Conservation (phyloP, 2,888 invertebrate genomes). For the Cerceris rybyensis region DNA sequence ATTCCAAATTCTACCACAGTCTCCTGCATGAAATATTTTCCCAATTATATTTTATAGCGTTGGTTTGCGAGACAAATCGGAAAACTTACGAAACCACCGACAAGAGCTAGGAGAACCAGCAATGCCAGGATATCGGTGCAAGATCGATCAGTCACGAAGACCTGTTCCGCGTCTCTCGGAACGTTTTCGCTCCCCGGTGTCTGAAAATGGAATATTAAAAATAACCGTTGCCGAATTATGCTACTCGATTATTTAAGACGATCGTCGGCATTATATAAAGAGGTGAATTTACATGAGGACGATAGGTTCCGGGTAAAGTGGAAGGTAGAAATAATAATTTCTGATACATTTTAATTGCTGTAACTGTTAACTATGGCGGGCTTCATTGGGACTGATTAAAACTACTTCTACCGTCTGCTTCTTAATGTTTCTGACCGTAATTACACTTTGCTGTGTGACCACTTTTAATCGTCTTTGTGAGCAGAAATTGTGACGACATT, state of each 20-base stretch:
- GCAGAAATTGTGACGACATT: no score
- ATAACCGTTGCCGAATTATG: background rate
- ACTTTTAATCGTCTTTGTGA: no score
- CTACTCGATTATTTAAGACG: no score
- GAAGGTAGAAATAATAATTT: no score
- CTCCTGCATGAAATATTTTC: no score
- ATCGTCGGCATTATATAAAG: no score
- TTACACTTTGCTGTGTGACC: no score
- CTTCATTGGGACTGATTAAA: background rate
- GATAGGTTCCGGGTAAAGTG: no score
- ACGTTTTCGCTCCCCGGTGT: conserved; percentile 63
- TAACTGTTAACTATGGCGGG: background rate
- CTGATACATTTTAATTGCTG: background rate
- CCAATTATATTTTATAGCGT: no score
- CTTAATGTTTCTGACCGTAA: no score
- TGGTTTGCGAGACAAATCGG: background rate
- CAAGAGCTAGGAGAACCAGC: conserved; percentile 65
- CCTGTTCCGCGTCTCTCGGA: conserved; percentile 54
- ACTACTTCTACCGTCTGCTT: background rate
- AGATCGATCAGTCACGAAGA: conserved; percentile 73
- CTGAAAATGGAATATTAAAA: conserved; percentile 54
- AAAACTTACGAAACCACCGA: conserved; percentile 73
- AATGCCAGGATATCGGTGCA: conserved; percentile 74
- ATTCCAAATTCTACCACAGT: no score
- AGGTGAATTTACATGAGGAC: no score